These are phyloP conservation scores for Acanthaster planci DNA, from an alignment of 35 echinoderm and acorn worm genomes.

Conservation along the genomic window DNA sequence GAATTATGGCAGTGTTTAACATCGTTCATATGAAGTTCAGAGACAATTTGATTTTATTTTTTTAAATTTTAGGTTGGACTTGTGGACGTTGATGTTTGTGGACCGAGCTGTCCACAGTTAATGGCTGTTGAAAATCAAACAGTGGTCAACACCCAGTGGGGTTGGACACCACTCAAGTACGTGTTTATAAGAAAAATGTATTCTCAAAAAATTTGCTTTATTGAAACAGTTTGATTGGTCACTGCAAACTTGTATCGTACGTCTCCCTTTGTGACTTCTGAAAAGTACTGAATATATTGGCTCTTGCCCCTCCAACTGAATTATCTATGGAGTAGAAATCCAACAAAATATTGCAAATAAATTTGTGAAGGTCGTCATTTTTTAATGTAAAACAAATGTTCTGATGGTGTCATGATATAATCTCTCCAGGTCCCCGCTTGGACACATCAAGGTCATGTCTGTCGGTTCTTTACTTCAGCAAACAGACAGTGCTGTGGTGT, in stretches of 20 bases:
- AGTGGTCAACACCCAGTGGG: constrained; percentile 57
- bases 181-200: background rate
- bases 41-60: background rate
- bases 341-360: too few species aligned
- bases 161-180: constrained; percentile 59
- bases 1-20: too few species aligned
- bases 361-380: too few species aligned
- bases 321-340: too few species aligned
- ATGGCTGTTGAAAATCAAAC: constrained; percentile 46
- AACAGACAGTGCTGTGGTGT: constrained; percentile 63
- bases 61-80: constrained; percentile 49
- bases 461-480: constrained; percentile 54
- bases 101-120: constrained; percentile 59
- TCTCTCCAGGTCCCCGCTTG: constrained; percentile 33
- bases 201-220: too few species aligned
- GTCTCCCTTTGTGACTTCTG: too few species aligned
- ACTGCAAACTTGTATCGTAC: too few species aligned
- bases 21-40: background rate
- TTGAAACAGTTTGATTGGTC: too few species aligned
- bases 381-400: too few species aligned
- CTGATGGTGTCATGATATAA: too few species aligned
- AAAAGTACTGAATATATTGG: too few species aligned
- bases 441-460: constrained; percentile 61
- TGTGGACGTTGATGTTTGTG: constrained; percentile 73
- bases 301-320: too few species aligned